Evolutionary conservation across 2,797 vertebrate species (phyloP), one percentile per base, ranked within the genome.

Genomic region (Cheirogaleus major): DNA sequence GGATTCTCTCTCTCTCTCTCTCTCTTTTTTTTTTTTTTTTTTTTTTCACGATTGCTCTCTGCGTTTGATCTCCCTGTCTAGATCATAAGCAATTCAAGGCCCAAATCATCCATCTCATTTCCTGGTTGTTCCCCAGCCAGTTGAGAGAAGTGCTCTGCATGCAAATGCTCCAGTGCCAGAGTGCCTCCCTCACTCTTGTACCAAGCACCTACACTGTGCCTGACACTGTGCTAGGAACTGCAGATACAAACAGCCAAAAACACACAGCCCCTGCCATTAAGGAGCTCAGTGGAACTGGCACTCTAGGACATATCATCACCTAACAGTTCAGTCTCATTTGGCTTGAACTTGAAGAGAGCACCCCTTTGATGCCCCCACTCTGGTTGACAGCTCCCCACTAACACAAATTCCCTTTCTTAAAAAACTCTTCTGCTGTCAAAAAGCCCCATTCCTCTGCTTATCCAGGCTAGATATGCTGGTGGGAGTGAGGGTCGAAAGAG

Each of bases 71-170:
- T 89, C 41, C 59, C 20, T 78, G 10, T 78, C 81, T 93, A 84
- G 57, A 95, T 75, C 52, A 95, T 52, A 90, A 95, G 65, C 22
- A 76, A 61, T 73, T 82, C 41, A 91, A 91, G 48, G 41, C 32
- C 18, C 73, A 79, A 78, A 13, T 43, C 73, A 50, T 61, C 15
- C 57, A 82, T 82, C 41, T 96, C 32, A 83, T 82, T 96, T 93
- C 15, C 73, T 82, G n/a, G 9, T 10, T 83, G 11, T 63, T 81
- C 63, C 52, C 50, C 15, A 83, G 48, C 4, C 63, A 89, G 32
- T 41, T 38, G 52, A 86, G 30, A 10, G 41, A 89, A 72, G 63
- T 32, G 23, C 17, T 72, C 20, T 72, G 41, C 38, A 61, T 50
- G 23, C 32, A 78, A 93, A 70, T 89, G 11, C 43, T 78, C 48